Evolutionary conservation across 2,888 invertebrate species (phyloP).

Genomic region (Agrotis segetum): DNA sequence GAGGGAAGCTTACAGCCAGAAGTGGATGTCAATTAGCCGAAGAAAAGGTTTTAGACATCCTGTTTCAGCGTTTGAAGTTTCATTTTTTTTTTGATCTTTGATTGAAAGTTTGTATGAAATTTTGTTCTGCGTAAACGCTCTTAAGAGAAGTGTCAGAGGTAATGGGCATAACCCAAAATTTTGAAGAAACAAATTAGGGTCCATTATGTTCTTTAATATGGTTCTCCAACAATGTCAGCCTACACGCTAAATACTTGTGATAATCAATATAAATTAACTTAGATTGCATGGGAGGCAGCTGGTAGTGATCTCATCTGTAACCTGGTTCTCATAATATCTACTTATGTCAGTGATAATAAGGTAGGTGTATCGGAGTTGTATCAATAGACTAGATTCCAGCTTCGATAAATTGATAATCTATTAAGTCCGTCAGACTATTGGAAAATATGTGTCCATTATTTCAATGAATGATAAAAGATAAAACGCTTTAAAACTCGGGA

Average conservation of each 20-base stretch:
- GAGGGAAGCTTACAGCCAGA: too few species aligned
- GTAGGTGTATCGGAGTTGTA: neutral
- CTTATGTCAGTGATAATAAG: neutral
- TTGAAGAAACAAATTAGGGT: constrained; percentile 46
- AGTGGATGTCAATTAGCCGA: too few species aligned
- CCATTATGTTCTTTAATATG: constrained; percentile 28
- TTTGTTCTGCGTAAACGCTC: too few species aligned
- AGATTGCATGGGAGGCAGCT: constrained; percentile 20
- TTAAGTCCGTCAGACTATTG: too few species aligned
- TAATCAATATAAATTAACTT: constrained; percentile 23
- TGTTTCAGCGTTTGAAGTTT: too few species aligned
- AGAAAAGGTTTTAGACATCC: too few species aligned
- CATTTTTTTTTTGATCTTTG: too few species aligned
- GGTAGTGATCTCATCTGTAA: constrained; percentile 29
- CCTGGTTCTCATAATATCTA: constrained; percentile 32
- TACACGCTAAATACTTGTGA: constrained; percentile 27
- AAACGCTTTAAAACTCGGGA: too few species aligned
- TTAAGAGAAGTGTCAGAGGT: constrained; percentile 26
- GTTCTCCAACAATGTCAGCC: constrained; percentile 25
- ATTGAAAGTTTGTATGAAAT: too few species aligned
- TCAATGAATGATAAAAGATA: too few species aligned
- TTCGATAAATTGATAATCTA: too few species aligned
- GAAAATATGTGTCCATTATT: too few species aligned
- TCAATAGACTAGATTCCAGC: neutral
- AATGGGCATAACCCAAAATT: constrained; percentile 25